Base-by-base conservation (phyloP, 2,888 invertebrate genomes). In the Limnephilus lunatus region DNA sequence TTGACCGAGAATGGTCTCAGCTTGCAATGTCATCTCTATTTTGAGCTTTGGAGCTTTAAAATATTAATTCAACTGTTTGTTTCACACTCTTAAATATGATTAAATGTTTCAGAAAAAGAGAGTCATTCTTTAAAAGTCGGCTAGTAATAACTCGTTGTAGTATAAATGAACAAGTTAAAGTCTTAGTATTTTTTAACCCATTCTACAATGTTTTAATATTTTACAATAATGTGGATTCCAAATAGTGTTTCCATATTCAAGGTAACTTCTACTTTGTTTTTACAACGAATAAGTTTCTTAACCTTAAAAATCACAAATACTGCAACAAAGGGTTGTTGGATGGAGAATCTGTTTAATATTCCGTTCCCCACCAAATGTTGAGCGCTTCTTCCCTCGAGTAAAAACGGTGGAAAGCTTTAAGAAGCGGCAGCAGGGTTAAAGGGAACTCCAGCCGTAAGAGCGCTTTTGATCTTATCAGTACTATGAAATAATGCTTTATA, bases 401-500 rank as follows among this genome's bases (percentile, higher is more conserved):
- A 89, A 89, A 89, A 89, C 88, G 88, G 80, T 89, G 81, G 35
- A 68, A 89, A 89, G 88, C 81, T 80, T 89, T 80, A 89, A 89
- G 88, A 89, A 89, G 81, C 80, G 44, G 86, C 86, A 15, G 86
- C 48, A 68, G 96, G 96, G 96, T 96, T 96, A 96, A 96, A 96
- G 96, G 96, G 96, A 96, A 96, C 96, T 96, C 96, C 95, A 95
- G 96, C 96, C 95, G 96, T 96, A 96, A 95, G 96, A 96, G 96
- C 97, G 97, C 97, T 97, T 97, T 97, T 97, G 97, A 97, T 97
- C 97, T 97, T 96, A 97, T 97, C 97, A 97, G 97, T 97, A 96
- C 97, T 96, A 97, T 97, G 97, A 97, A 97, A 97, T 97, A 97
- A 97, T 97, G 97, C 97, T 96, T 96, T 96, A 97, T 97, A 97